Evolutionary conservation across 2,797 vertebrate genomes (phyloP).

Genomic region (Ceryle rudis): DNA sequence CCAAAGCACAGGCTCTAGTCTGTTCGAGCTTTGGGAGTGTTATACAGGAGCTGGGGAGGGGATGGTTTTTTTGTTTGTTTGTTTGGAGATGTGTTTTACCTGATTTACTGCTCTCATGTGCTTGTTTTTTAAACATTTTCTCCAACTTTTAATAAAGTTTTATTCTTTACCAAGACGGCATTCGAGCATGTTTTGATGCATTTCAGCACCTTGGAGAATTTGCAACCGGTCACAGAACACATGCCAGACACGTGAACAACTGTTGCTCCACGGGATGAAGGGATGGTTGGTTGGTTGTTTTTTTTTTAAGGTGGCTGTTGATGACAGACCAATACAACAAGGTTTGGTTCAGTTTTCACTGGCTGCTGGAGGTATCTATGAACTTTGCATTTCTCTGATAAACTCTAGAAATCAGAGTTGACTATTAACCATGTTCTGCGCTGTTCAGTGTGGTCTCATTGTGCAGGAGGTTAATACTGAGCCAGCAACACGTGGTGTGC

Average conservation of each 20-base stretch:
- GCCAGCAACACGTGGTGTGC: background rate
- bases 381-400: conserved; percentile 42
- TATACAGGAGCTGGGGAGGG: rapidly evolving
- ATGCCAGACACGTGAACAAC: background rate
- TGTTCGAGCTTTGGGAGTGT: background rate
- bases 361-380: background rate
- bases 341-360: background rate
- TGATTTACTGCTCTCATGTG: background rate
- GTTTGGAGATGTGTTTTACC: background rate
- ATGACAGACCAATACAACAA: background rate
- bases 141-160: background rate
- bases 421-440: conserved; percentile 1
- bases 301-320: background rate
- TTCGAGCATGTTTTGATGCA: background rate
- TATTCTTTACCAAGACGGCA: background rate
- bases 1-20: background rate
- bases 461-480: background rate
- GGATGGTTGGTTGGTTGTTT: no score
- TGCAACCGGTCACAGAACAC: background rate
- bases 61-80: background rate
- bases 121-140: background rate
- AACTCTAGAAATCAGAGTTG: background rate
- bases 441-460: background rate
- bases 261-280: background rate
- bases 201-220: background rate